Evolutionary conservation across 64 coral and sea anemone species (phyloP), one percentile per base, ranked within the genome.

Genomic region (Astreopora myriophthalma): DNA sequence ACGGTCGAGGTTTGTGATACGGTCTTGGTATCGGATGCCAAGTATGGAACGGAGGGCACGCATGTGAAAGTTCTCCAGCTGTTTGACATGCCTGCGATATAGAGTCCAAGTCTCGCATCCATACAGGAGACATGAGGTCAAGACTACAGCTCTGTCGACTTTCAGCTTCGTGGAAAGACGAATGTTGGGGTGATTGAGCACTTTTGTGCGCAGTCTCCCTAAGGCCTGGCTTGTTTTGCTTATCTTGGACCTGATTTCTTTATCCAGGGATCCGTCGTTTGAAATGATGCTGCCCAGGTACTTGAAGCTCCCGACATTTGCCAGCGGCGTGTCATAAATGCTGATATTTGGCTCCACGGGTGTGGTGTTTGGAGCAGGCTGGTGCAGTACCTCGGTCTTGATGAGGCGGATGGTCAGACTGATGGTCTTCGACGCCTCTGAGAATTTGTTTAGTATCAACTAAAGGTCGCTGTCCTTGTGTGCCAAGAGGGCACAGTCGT

Each of bases 271-370:
- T 1, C 88, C 23, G 20, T 90, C 89, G 64, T 69, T 75, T 42
- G 89, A 83, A 25, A 92, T 92, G 69, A 72, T 92, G 66, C 89
- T 92, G 66, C 76, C 61, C 13, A 82, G 68, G 48, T 92, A 85
- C 33, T 74, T 75, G 79, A 91, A 91, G 23, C n/a, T 19, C 8
- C 83, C 65, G 17, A 83, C 89, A 58, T 73, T 83, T 9, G 7
- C 30, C 1, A 91, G 76, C 25, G 19, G 76, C 30, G 63, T 83
- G 76, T 60, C 89, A 36, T 91, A 35, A 69, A 61, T 91, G 13
- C 27, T 65, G 24, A 48, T 90, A 26, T 12, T 40, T 3, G 78
- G 78, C 17, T 39, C 0, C 30, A 20, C 17, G 20, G 78, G 78
- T 6, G 49, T 14, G 26, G 22, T 33, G 55, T 31, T 35, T 65